Conservation (phyloP, 2,797 vertebrate species). For the Hypotaenidia okinawae region DNA sequence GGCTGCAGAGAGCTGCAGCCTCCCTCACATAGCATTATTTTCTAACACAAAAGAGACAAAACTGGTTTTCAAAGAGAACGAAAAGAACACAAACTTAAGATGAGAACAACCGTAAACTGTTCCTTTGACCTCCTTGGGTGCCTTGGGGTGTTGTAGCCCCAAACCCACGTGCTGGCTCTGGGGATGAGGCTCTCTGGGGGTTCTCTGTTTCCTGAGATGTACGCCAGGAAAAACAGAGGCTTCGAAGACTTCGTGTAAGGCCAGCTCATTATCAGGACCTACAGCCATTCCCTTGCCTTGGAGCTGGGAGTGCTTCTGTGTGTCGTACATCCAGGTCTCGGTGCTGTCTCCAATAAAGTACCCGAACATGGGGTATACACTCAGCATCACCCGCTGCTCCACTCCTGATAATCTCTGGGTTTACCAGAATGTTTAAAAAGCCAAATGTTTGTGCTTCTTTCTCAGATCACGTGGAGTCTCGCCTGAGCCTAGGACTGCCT, state of each 20-base stretch:
- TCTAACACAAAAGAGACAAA: background rate
- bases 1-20: background rate
- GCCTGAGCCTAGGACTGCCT: slow-evolving; percentile 2
- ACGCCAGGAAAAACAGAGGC: background rate
- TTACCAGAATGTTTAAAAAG: background rate
- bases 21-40: background rate
- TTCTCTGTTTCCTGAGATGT: background rate
- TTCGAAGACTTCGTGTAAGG: background rate
- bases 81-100: background rate
- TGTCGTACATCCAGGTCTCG: background rate
- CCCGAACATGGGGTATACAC: too few relatives aligned
- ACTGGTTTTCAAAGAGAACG: background rate
- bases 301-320: background rate
- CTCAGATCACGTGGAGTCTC: background rate
- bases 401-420: background rate
- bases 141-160: background rate
- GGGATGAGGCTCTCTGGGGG: rapidly evolving
- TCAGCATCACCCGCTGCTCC: background rate
- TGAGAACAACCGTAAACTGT: background rate
- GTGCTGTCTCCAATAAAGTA: background rate
- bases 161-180: background rate
- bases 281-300: background rate
- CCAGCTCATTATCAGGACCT: background rate
- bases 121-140: background rate
- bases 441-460: background rate